Conservation (phyloP, 2,113 vertebrate species). For the Hystrix brachyura region DNA sequence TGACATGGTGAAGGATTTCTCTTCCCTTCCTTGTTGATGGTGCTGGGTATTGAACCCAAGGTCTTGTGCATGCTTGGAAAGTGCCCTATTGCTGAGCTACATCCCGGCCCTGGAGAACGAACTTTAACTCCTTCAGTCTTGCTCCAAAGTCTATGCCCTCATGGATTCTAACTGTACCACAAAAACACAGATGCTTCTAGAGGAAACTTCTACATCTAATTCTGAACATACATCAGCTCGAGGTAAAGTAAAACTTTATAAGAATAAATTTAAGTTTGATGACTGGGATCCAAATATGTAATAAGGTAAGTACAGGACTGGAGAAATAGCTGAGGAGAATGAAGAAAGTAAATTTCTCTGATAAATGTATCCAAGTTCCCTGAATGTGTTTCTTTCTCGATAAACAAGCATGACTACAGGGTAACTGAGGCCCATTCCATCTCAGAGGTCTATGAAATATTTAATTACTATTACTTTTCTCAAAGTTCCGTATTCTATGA, state of each 20-base stretch:
- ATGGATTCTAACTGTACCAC: neutral
- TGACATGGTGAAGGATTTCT: neutral
- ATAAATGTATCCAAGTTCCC: neutral
- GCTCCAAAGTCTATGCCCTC: neutral
- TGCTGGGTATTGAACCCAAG: neutral
- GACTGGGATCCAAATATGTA: neutral
- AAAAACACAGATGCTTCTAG: neutral
- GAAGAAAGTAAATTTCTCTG: neutral
- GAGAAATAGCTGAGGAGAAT: neutral
- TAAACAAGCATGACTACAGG: neutral
- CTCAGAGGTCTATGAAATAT: neutral
- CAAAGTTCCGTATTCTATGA: slow-evolving; percentile 6
- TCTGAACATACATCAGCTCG: neutral
- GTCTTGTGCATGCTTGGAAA: neutral
- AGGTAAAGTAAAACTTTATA: neutral
- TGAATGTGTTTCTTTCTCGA: neutral
- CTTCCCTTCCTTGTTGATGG: neutral
- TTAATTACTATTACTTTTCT: neutral
- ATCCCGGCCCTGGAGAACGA: neutral
- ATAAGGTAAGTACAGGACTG: neutral
- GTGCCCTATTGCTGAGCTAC: neutral
- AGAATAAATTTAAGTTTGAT: slow-evolving; percentile 7
- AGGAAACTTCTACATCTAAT: neutral
- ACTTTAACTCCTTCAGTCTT: neutral
- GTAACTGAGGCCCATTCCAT: neutral